Conservation (phyloP, 2,888 invertebrate genomes). For the Trachelus iudaicus region DNA sequence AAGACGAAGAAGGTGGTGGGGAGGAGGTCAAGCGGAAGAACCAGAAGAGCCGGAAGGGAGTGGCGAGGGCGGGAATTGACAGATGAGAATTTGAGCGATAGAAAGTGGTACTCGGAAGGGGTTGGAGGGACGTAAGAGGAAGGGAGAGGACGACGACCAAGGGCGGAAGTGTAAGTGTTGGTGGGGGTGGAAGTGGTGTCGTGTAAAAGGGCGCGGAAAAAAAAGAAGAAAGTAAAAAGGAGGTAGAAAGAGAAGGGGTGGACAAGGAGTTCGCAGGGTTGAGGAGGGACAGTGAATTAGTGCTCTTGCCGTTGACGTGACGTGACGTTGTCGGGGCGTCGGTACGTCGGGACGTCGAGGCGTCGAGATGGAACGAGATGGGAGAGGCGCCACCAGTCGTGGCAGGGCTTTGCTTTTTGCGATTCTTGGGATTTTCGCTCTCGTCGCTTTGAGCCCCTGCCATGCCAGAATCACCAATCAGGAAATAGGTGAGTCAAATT, state of each 20-base stretch:
- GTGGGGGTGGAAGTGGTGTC: background rate
- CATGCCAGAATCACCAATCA: slow-evolving; percentile 56
- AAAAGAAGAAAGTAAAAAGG: slow-evolving; percentile 10
- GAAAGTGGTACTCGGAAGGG: slow-evolving; percentile 39
- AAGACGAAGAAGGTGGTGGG: slow-evolving; percentile 2
- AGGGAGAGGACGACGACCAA: slow-evolving; percentile 6
- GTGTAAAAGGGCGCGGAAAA: slow-evolving; percentile 1
- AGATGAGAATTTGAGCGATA: slow-evolving; percentile 44
- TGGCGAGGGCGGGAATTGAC: slow-evolving; percentile 29
- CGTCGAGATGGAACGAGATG: slow-evolving; percentile 48
- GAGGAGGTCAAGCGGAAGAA: slow-evolving; percentile 8
- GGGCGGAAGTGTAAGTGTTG: slow-evolving; percentile 16
- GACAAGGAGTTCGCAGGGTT: background rate
- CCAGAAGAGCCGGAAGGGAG: background rate
- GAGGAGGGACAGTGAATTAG: slow-evolving; percentile 26
- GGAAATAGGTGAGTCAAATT: slow-evolving; percentile 57
- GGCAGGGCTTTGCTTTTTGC: slow-evolving; percentile 5
- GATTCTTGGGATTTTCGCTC: slow-evolving; percentile 32
- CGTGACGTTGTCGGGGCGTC: slow-evolving; percentile 43
- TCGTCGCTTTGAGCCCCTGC: slow-evolving; percentile 32
- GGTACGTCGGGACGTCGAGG: slow-evolving; percentile 35
- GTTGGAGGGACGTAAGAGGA: slow-evolving; percentile 12
- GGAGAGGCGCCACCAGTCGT: slow-evolving; percentile 22
- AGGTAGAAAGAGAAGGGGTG: slow-evolving; percentile 14
- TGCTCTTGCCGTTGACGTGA: slow-evolving; percentile 35